Evolutionary conservation across 1,140 invertebrate genomes (phyloP), one percentile per base, ranked within the genome.

Genomic region (Danaus plexippus): DNA sequence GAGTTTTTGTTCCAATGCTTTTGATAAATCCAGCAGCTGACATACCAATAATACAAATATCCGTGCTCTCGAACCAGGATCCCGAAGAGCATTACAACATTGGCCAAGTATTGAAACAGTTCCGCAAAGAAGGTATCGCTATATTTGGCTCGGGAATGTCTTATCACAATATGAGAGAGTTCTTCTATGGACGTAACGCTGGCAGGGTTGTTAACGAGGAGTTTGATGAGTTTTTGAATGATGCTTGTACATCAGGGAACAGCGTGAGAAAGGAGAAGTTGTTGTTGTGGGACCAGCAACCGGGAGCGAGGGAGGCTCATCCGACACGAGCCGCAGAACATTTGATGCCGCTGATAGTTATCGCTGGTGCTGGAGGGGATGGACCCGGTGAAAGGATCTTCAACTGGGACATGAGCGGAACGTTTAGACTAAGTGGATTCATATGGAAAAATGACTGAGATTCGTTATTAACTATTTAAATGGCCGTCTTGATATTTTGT

Each of bases 1-100:
- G 84, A 48, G 80, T 85, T 4, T 87, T 87, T 54, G 82, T 87
- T 6, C 84, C 84, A 1, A 87, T 87, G 84, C 73, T 87, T 61
- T 58, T 87, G 0, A 84, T 85, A 5, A 78, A 83, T 46, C 84
- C 84, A 9, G 52, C 71, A 41, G 84, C 84, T 1, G 70, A 83
- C 49, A 72, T 87, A 41, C 82, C 84, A 12, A 85, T 87, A 54
- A 54, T 85, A 9, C 84, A 87, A 60, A 42, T 87, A 6, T 87
- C 84, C 6, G 78, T 84, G 1, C 44, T 87, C 7, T 59, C 59
- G 0, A 80, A 74, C 54, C 82, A 87, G 57, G 73, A 84, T 58
- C 55, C 82, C 0, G 73, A 73, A 56, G 51, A 81, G 7, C 84
- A 87, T 66, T 87, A 83, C 47, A 73, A 76, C 42, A 15, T 87